Conservation (phyloP, 2,797 vertebrate genomes). For the Vultur gryphus region DNA sequence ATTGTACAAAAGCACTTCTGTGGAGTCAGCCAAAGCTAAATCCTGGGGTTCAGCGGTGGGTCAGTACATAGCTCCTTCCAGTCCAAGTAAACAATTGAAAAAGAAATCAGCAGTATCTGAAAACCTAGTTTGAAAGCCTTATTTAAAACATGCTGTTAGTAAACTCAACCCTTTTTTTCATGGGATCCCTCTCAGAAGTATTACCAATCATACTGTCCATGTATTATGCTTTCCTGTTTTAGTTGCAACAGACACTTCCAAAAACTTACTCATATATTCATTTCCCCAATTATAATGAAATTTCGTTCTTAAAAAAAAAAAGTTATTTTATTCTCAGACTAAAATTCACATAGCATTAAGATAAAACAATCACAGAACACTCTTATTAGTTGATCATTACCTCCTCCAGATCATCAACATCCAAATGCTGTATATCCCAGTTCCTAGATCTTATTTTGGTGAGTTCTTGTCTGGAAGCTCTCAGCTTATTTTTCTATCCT, state of each 20-base stretch:
- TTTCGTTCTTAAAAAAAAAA: background rate
- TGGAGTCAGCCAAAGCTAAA: slow-evolving; percentile 19
- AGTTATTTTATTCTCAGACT: background rate
- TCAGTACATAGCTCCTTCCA: background rate
- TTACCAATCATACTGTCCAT: background rate
- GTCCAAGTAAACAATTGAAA: background rate
- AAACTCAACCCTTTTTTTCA: background rate
- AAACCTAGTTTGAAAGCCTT: background rate
- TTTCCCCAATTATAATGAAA: background rate
- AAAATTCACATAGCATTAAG: background rate
- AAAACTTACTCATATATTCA: background rate
- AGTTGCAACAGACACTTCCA: background rate
- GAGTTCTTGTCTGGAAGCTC: background rate
- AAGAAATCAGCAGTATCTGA: background rate
- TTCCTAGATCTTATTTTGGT: background rate
- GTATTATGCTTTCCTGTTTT: background rate
- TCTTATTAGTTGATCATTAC: background rate
- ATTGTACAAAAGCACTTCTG: background rate
- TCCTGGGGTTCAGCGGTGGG: background rate
- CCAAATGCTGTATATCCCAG: background rate
- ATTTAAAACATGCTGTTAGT: background rate
- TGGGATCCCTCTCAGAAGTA: background rate
- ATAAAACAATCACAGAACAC: background rate
- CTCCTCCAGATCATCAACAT: background rate
- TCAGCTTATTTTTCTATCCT: background rate